Base-by-base conservation (phyloP, 2,797 vertebrate species). In the Lepus townsendii region DNA sequence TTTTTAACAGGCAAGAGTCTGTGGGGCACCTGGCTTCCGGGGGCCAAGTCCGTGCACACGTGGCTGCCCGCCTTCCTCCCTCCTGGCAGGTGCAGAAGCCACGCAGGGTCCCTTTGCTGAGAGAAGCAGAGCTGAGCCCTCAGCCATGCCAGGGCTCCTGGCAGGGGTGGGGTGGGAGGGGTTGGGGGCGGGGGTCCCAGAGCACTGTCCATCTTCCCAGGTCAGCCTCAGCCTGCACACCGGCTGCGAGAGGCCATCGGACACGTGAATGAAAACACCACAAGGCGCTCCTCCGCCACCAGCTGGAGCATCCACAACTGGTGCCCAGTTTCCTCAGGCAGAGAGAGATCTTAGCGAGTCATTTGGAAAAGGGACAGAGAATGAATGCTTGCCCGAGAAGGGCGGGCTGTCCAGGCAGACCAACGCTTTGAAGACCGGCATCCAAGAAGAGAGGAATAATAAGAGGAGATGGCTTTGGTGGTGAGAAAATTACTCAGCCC, bases 171-270 rank as follows among this genome's bases (percentile, higher is more conserved):
- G 42, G 7, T 47, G 42, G 9, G 42, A 47, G 54, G 54, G 19
- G 54, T 7, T 20, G 54, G 17, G 19, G 54, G 9, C 0, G 6
- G 66, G 65, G 30, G 7, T 16, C 26, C 57, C 32, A 57, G 73
- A 26, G 66, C 0, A 6, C 47, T 0, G 0, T 16, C 38, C 47
- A 11, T 19, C 47, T 22, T 73, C 27, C 42, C 3, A 30, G 22
- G 2, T 27, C 68, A 30, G 54, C 85, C 57, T 20, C 10, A 62
- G 80, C 73, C 80, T 22, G 26, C 5, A 14, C 30, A 0, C 7
- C 0, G 2, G 7, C 75, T 20, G 1, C 0, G 26, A 0, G 35
- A 30, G 8, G 60, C 54, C 63, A 26, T 0, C 0, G 32, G 11
- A 1, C 1, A 3, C 1, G 26, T 30, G 38, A 47, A 85, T 77